These are phyloP conservation scores for Sebastes umbrosus DNA, from an alignment of 2,797 vertebrate species.

Conservation along the genomic window DNA sequence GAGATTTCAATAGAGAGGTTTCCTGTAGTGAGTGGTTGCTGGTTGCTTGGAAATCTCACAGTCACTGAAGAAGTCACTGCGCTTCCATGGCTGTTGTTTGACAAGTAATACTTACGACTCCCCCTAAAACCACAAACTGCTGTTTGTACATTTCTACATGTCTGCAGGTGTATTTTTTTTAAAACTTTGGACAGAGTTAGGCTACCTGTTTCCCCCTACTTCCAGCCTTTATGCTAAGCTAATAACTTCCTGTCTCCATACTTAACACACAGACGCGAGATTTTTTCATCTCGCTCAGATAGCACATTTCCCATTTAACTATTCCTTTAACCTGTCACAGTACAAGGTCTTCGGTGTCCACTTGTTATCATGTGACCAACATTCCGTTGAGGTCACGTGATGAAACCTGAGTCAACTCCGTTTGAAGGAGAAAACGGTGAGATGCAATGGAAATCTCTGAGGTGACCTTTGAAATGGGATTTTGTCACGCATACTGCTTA, in stretches of 20 bases:
- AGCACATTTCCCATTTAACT: neutral
- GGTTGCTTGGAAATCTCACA: neutral
- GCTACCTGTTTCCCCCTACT: neutral
- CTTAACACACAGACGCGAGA: neutral
- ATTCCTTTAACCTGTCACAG: neutral
- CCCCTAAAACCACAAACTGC: neutral
- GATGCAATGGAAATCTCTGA: neutral
- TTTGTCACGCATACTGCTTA: neutral
- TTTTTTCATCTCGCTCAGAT: neutral
- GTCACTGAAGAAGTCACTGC: neutral
- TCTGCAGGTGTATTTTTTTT: neutral
- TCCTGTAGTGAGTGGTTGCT: neutral
- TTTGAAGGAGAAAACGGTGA: neutral
- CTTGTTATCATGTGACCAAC: neutral
- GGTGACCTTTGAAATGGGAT: neutral
- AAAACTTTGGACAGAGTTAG: neutral
- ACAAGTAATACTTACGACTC: neutral
- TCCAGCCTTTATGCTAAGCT: neutral
- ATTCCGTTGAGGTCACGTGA: neutral
- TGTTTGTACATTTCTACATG: no score
- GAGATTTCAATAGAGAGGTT: neutral
- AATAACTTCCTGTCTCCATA: neutral
- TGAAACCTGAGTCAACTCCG: neutral
- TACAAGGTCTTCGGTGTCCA: neutral
- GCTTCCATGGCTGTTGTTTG: no score